Conservation (phyloP, 2,113 vertebrate species). For the Corythaeola cristata region DNA sequence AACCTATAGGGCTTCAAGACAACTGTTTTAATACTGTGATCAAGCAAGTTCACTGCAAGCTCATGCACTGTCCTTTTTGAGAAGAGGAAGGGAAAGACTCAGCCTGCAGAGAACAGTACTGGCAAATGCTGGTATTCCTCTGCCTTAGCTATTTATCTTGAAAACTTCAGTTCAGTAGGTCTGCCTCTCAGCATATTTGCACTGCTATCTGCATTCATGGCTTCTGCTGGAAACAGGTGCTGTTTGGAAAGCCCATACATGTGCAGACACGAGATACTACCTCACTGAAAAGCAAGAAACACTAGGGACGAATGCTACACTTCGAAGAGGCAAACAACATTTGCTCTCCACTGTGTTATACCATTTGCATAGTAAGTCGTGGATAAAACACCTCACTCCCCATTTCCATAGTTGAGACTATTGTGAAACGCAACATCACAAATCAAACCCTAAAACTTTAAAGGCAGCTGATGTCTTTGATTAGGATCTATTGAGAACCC, state of each 20-base stretch:
- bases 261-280: not conserved
- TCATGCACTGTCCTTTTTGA: not conserved
- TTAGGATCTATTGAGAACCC: not conserved
- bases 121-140: not conserved
- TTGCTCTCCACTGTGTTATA: not conserved
- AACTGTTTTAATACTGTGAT: not conserved
- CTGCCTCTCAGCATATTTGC: not conserved
- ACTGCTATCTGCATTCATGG: not conserved
- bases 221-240: not conserved
- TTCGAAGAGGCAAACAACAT: not conserved
- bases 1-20: not conserved
- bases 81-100: not conserved
- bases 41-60: not conserved
- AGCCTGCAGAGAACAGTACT: not conserved
- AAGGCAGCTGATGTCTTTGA: not conserved
- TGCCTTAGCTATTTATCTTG: not conserved
- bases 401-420: not conserved
- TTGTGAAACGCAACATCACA: not conserved
- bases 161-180: not conserved
- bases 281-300: not conserved
- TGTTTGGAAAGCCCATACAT: not conserved
- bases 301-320: not conserved
- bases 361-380: not conserved
- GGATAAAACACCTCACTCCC: not conserved
- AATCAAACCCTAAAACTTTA: not conserved